Base-by-base conservation (phyloP, 30 jellyfish, hydroid and myxozoan genomes). In the Turritopsis rubra region DNA sequence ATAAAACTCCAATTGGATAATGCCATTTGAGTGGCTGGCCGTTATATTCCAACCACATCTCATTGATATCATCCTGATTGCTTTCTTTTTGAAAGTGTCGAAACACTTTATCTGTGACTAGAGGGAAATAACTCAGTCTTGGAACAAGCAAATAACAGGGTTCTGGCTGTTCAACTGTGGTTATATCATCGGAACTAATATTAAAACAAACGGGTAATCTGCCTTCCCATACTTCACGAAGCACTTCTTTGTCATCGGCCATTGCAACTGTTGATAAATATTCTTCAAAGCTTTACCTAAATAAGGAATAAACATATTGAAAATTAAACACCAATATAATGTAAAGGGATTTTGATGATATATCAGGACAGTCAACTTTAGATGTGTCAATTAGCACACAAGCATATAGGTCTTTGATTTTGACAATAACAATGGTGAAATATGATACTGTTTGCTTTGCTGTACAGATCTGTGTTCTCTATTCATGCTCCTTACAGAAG, bases 1-100 rank as follows among this genome's bases (percentile, higher is more conserved):
- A 93, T 31, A 93, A 79, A 53, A 88, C 96, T 7, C 99, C 99
- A 83, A 93, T 93, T 31, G 99, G 99, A 71, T 88, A 88, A 82
- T 93, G 99, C 99, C 99, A 93, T 81, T 88, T 93, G 71, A 93
- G 66, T 7, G 99, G 97, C 72, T 93, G 96, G 29, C 99, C 99
- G 53, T 93, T 89, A 71, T 66, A 93, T 53, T 93, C 99, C 72
- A 93, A 79, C 99, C 99, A 93, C 95, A 93, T 83, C 73, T 93
- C 95, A 82, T 93, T 96, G 30, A 90, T 81, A 79, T 88, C 96
- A 79, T 72, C 90, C 75, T 93, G 99, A 21, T 87, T 89, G 21
- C 94, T 88, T 24, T 96, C 96, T 26, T 76, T 88, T 66, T 93
- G 99, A 75, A 88, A 88, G 86, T 93, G 99, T 21, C 99, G 92